These are phyloP conservation scores for Macquaria australasica DNA, from an alignment of 2,113 vertebrate species.

Conservation along the genomic window DNA sequence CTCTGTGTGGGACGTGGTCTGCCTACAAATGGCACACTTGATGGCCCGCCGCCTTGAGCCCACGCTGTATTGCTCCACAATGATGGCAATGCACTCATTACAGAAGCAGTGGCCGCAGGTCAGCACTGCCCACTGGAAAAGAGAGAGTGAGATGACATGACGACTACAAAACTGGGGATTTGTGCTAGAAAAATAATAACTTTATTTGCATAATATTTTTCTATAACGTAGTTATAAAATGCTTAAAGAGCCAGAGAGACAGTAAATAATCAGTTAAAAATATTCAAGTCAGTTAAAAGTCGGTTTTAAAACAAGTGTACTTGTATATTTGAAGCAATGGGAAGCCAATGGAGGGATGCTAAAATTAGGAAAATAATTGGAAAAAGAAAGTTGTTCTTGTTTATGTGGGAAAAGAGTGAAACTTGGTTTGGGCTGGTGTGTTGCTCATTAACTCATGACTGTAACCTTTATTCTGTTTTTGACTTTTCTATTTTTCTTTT, in stretches of 20 bases:
- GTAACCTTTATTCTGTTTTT: too few species aligned
- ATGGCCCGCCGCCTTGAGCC: constrained; percentile 92
- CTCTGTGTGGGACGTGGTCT: constrained; percentile 95
- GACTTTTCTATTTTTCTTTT: too few species aligned
- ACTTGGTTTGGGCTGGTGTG: too few species aligned
- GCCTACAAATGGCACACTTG: constrained; percentile 97
- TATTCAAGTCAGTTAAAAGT: not conserved
- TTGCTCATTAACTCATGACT: too few species aligned
- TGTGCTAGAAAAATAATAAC: not conserved
- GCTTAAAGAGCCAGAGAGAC: not conserved
- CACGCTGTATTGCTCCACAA: constrained; percentile 96
- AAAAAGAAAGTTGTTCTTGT: too few species aligned
- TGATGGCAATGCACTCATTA: constrained; percentile 95
- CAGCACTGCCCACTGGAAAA: constrained; percentile 94
- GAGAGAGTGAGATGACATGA: not conserved
- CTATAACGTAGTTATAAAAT: not conserved
- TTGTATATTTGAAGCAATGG: not conserved
- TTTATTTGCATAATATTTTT: not conserved
- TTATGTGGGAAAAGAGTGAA: too few species aligned
- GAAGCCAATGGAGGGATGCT: not conserved
- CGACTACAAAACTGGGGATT: not conserved
- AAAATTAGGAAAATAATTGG: too few species aligned
- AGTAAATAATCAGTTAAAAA: not conserved
- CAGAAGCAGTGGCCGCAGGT: constrained; percentile 99
- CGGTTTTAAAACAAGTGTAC: too few species aligned